phyloP scores from a whole-genome alignment of 2,888 invertebrate species.

The Drosophila greeni region DNA sequence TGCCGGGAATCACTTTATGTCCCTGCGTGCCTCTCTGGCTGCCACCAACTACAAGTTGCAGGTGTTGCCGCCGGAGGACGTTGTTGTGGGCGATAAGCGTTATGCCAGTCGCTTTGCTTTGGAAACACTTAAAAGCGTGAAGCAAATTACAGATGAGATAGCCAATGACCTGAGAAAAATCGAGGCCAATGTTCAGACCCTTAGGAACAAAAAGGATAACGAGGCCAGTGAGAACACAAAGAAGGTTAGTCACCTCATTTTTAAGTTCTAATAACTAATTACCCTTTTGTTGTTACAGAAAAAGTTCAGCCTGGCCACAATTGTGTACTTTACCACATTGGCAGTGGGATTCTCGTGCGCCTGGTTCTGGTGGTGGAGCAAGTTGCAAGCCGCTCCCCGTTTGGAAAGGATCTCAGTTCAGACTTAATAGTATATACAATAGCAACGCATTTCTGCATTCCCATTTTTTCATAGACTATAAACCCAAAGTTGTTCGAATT shows the following conservation, averaged over 20 bases:
- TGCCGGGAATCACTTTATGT: conserved; percentile 68
- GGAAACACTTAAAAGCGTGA: conserved; percentile 72
- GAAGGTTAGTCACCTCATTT: conserved; percentile 13
- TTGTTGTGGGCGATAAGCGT: conserved; percentile 76
- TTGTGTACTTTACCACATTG: conserved; percentile 47
- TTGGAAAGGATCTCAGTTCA: conserved; percentile 49
- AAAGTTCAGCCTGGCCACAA: conserved; percentile 37
- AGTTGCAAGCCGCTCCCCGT: conserved; percentile 21
- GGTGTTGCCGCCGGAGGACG: conserved; percentile 74
- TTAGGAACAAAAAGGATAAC: neutral
- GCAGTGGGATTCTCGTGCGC: conserved; percentile 55
- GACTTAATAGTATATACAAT: conserved; percentile 25
- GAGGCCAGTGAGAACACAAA: conserved; percentile 4
- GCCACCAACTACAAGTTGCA: conserved; percentile 76
- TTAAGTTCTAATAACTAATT: too few relatives aligned
- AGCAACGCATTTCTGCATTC: conserved; percentile 26
- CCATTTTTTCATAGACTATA: conserved; percentile 12
- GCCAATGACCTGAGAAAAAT: conserved; percentile 16
- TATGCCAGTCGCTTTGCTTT: conserved; percentile 77
- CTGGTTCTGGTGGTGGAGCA: conserved; percentile 65
- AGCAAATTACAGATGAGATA: conserved; percentile 60
- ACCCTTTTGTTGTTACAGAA: conserved; percentile 38
- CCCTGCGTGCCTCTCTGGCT: conserved; percentile 72
- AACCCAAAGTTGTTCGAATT: conserved; percentile 7
- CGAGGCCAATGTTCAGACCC: conserved; percentile 13